Evolutionary conservation across 2,113 vertebrate species (phyloP), one percentile per base, ranked within the genome.

Genomic region (Cardinalis cardinalis): DNA sequence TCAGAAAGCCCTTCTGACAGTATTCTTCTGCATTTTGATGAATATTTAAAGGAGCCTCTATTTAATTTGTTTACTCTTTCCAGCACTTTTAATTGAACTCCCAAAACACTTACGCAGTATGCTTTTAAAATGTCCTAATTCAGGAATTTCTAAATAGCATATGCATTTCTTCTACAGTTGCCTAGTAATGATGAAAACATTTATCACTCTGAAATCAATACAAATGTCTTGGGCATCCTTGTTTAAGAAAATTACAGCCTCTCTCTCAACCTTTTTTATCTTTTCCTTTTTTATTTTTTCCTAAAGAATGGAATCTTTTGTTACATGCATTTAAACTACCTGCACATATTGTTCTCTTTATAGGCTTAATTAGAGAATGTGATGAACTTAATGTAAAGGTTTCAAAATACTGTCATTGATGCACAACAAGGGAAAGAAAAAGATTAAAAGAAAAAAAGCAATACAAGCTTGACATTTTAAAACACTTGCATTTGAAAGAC

Each of bases 401-500:
- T 97, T 97, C 95, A 96, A 97, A 97, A 97, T 96, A 97, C 64
- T 11, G 7, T 85, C 92, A 95, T 87, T 92, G 94, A 94, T 96
- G 90, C 95, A 95, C 86, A 96, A 92, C 85, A 96, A 92, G 80
- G 53, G 24, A 72, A 44, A 49, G 24, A 51, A 41, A 93, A 92
- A 91, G 51, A 73, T 46, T 52, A 20, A 14, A 90, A 80, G 40
- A 14, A 14, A 55, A 73, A 63, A 64, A 34, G 43, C 88, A 96
- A 94, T 95, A 94, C 83, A 95, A 86, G 88, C 84, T 91, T 97
- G 97, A 97, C 97, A 97, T 98, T 97, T 98, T 97, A 96, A 98
- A 98, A 97, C 94, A 97, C 92, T 94, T 94, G 65, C 94, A 96
- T 97, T 95, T 96, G 94, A 96, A 97, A 97, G 96, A 95, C 95